Evolutionary conservation across 2,797 vertebrate genomes (phyloP), one percentile per base, ranked within the genome.

Genomic region (Hippopotamyrus pictus): DNA sequence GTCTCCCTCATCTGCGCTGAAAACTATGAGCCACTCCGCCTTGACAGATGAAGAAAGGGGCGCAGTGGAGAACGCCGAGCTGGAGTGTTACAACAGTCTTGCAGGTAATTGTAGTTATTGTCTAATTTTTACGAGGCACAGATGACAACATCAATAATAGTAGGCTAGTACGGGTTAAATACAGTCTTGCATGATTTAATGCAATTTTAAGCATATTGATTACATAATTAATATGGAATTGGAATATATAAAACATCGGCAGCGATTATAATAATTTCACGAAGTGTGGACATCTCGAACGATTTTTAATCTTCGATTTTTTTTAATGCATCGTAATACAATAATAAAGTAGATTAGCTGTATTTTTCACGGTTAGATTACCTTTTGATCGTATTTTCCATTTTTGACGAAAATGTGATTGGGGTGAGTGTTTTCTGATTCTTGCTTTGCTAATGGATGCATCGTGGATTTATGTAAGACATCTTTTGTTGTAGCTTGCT

Each of bases 1-100:
- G 88, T 90, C 96, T 29, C 92, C 95, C 76, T 93, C 92, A 76
- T 91, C 90, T 57, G 93, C 94, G 89, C 94, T 94, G 86, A 94
- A 92, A 9, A 93, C 93, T 91, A 92, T 94, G 93, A 94, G 92
- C 93, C 96, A 93, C 92, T 94, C 94, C 89, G 93, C 59, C 69
- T 96, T 99, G 90, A 98, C 97, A 12, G 97, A 98, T 88, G 98
- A 99, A 95, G 97, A 99, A 96, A 96, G 97, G 93, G 96, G 96
- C 89, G 97, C 97, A 88, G 97, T 98, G 95, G 98, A 99, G 94
- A 97, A 96, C 90, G 97, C 98, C 53, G 98, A 99, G 94, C 94
- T 99, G 89, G 98, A 99, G 93, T 99, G 98, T 93, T 99, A 99
- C 97, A 99, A 99, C 96, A 99, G 98, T 94, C 92, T 99, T 94